Evolutionary conservation across 2,797 vertebrate genomes (phyloP).

Genomic region (Morelia viridis): DNA sequence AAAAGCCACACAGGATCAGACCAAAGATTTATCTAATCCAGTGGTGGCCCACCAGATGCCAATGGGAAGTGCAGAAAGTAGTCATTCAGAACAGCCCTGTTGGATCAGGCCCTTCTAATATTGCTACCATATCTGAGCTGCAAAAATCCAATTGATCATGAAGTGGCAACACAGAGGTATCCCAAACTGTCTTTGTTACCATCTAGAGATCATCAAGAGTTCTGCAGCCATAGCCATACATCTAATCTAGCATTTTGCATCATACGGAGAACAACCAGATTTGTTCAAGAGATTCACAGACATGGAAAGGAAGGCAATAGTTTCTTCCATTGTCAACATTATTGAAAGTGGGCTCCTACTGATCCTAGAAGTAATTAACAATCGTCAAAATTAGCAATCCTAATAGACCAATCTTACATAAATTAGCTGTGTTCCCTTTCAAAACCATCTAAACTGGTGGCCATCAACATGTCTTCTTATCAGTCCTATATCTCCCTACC

Average conservation of each 20-base stretch:
- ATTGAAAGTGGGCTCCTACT: neutral
- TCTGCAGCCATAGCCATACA: neutral
- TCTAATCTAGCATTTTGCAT: neutral
- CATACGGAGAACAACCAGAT: neutral
- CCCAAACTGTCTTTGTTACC: neutral
- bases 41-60: too few relatives aligned
- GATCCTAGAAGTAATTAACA: neutral
- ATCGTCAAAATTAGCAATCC: neutral
- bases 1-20: neutral
- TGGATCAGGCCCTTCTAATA: neutral
- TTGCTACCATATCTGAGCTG: neutral
- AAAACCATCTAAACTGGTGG: neutral
- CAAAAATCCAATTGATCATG: neutral
- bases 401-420: neutral
- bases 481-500: neutral
- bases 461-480: neutral
- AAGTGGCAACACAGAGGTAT: neutral
- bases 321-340: neutral
- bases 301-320: neutral
- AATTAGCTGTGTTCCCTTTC: neutral
- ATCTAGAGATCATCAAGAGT: neutral
- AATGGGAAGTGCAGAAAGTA: neutral
- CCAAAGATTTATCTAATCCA: neutral
- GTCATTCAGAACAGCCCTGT: neutral
- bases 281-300: neutral